Conservation (phyloP, 2,797 vertebrate genomes). For the Euphonia xanthogaster region DNA sequence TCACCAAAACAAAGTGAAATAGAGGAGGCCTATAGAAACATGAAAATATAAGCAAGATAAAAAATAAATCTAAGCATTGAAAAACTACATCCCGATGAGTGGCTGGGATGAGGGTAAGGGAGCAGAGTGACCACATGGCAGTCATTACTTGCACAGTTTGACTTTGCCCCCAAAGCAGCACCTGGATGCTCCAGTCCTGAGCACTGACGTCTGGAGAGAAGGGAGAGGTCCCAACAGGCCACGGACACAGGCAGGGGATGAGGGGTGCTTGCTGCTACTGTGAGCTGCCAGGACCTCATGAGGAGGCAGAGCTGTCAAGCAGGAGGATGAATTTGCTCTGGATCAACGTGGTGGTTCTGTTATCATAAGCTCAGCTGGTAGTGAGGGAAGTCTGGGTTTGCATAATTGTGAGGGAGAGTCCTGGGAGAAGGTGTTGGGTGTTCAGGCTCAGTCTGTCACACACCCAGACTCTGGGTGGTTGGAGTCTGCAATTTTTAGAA, state of each 20-base stretch:
- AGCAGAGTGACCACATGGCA: rapidly evolving
- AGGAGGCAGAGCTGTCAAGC: not conserved
- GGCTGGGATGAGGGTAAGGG: not conserved
- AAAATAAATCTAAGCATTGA: no score
- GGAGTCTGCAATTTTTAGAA: not conserved
- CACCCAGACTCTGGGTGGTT: not conserved
- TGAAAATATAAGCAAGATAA: not conserved
- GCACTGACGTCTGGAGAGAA: rapidly evolving
- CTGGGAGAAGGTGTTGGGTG: not conserved
- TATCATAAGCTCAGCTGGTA: not conserved
- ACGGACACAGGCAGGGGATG: rapidly evolving
- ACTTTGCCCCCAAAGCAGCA: rapidly evolving
- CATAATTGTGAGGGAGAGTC: not conserved
- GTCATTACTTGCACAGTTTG: not conserved
- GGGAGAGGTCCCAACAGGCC: not conserved
- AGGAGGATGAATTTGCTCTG: not conserved
- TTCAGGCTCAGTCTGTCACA: not conserved
- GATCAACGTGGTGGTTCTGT: rapidly evolving
- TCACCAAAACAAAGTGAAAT: not conserved
- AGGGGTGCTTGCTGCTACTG: no score
- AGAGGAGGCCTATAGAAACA: not conserved
- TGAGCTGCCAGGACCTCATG: not conserved
- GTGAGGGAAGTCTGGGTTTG: not conserved
- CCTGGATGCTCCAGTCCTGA: not conserved
- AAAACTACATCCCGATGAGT: not conserved